Percentiles rank a stretch among this genome's conserved stretches.
Conservation (phyloP, 2,888 invertebrate species). For the Drosophila meridiana region DNA sequence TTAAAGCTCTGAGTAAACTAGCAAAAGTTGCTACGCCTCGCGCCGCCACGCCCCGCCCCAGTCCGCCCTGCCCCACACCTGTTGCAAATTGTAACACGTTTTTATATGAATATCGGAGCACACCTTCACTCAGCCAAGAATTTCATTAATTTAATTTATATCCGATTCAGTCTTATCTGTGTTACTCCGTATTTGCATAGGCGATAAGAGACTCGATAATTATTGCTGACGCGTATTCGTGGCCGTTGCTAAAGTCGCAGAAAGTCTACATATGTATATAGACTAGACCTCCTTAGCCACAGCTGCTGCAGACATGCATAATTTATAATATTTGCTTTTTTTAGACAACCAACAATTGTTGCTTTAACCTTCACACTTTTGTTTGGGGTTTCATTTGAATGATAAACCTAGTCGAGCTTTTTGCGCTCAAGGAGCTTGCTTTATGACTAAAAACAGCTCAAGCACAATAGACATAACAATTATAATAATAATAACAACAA, state of each 20-base stretch:
- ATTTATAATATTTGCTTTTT: conserved; percentile 10
- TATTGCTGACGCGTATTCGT: conserved; percentile 26
- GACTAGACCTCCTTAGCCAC: conserved; percentile 1
- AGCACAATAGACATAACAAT: conserved; percentile 7
- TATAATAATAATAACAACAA: conserved; percentile 5
- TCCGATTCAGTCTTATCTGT: conserved; percentile 42
- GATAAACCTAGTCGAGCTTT: conserved; percentile 17
- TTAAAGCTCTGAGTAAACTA: conserved; percentile 13
- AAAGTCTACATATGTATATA: conserved; percentile 1
- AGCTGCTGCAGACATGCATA: conserved; percentile 9
- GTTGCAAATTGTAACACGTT: conserved; percentile 56
- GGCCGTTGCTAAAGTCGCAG: conserved; percentile 23
- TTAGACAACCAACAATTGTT: conserved; percentile 11
- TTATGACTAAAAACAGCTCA: conserved; percentile 26
- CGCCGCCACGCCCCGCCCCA: background rate
- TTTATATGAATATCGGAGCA: conserved; percentile 24
- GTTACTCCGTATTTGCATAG: conserved; percentile 21
- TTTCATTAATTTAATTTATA: conserved; percentile 35
- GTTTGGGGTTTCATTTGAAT: conserved; percentile 5
- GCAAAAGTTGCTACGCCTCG: conserved; percentile 6
- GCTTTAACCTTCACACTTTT: conserved; percentile 42
- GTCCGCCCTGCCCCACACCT: conserved; percentile 26
- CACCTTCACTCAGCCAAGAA: conserved; percentile 19
- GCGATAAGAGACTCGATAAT: conserved; percentile 51
- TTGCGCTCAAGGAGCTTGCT: conserved; percentile 22